phyloP scores from a whole-genome alignment of 2,888 invertebrate genomes.

The Dugesia japonica region DNA sequence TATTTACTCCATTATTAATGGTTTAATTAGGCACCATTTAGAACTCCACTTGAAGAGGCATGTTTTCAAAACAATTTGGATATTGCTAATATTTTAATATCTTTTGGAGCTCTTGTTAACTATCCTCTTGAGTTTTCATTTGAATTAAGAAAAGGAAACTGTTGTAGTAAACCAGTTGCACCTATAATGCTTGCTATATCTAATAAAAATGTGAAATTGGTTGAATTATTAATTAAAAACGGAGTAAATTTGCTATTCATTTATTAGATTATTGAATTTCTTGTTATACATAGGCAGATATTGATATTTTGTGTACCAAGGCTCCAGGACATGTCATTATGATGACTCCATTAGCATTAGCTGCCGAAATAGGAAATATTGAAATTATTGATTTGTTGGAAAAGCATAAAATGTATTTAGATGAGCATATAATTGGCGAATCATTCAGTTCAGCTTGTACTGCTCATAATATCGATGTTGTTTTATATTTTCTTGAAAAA shows the following conservation, averaged over 20 bases:
- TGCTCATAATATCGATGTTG: neutral
- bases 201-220: neutral
- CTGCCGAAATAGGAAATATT: neutral
- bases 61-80: neutral
- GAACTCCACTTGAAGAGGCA: neutral
- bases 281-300: neutral
- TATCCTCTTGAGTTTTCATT: neutral
- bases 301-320: neutral
- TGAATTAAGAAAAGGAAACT: neutral
- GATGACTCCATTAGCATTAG: neutral
- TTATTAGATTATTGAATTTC: too few relatives aligned
- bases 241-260: too few relatives aligned
- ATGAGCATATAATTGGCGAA: neutral
- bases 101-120: neutral
- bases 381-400: neutral
- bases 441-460: neutral
- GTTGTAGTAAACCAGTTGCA: neutral
- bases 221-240: neutral
- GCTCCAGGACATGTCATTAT: neutral
- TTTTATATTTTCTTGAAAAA: neutral
- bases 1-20: too few relatives aligned
- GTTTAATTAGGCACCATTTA: neutral
- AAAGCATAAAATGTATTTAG: neutral
- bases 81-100: neutral
- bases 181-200: neutral